phyloP scores from a whole-genome alignment of 37 sponge, comb jelly and placozoan species.

The Ianthella basta region DNA sequence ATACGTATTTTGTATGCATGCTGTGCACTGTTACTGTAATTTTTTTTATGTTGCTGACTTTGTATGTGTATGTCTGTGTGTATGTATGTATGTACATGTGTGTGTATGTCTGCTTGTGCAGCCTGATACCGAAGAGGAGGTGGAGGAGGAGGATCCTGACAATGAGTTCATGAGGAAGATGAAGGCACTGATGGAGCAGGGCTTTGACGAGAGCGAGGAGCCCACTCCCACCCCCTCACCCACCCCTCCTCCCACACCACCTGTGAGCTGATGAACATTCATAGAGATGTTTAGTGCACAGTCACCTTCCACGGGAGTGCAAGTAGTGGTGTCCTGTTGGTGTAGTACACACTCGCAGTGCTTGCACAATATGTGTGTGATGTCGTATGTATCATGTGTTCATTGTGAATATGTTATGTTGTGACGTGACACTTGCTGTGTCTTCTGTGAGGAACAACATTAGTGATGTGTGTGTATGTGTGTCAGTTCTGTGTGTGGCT shows the following conservation, averaged over 20 bases:
- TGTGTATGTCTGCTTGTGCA: background rate
- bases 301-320: too few relatives aligned
- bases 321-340: too few relatives aligned
- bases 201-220: conserved; percentile 21
- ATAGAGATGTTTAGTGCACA: too few relatives aligned
- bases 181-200: conserved; percentile 52
- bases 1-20: background rate
- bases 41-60: too few relatives aligned
- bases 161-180: conserved; percentile 55
- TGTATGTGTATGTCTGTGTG: too few relatives aligned
- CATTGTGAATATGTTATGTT: background rate
- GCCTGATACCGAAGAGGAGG: conserved; percentile 18
- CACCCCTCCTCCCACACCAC: conserved; percentile 65
- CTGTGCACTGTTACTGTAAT: background rate
- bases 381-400: background rate
- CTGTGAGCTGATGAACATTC: background rate
- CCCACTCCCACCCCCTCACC: conserved; percentile 47
- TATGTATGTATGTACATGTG: too few relatives aligned
- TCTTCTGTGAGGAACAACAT: too few relatives aligned
- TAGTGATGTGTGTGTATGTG: background rate
- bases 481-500: background rate
- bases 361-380: background rate
- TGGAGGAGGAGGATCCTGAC: conserved; percentile 47
- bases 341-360: background rate
- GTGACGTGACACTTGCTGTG: conserved; percentile 1